phyloP scores from a whole-genome alignment of 2,113 vertebrate species.

The Bufo gargarizans region DNA sequence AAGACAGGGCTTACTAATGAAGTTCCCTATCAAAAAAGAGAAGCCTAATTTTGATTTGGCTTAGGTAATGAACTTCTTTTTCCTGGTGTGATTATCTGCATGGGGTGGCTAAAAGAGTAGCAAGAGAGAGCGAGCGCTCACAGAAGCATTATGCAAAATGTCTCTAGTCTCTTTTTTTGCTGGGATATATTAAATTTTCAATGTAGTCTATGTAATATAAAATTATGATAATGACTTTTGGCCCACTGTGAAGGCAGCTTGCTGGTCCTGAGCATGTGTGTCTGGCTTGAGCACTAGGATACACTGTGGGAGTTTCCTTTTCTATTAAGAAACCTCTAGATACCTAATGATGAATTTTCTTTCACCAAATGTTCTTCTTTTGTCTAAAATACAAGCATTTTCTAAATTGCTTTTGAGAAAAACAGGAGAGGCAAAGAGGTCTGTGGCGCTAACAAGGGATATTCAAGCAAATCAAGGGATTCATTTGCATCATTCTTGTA shows the following conservation, averaged over 20 bases:
- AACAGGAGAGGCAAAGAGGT: slow-evolving; percentile 84
- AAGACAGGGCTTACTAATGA: slow-evolving; percentile 99
- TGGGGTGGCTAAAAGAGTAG: slow-evolving; percentile 90
- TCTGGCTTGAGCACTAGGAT: slow-evolving; percentile 94
- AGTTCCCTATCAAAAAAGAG: slow-evolving; percentile 99
- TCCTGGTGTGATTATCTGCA: slow-evolving; percentile 97
- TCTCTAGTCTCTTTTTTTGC: slow-evolving; percentile 91
- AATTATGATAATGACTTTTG: slow-evolving; percentile 99
- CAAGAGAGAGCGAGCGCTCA: slow-evolving; percentile 79
- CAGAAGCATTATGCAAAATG: slow-evolving; percentile 97
- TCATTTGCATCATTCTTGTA: slow-evolving; percentile 87
- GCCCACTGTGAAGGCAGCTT: slow-evolving; percentile 98
- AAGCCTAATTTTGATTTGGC: slow-evolving; percentile 99
- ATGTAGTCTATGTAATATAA: slow-evolving; percentile 97
- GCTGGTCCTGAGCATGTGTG: slow-evolving; percentile 97
- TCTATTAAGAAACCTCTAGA: slow-evolving; percentile 99
- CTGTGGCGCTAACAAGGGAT: slow-evolving; percentile 83
- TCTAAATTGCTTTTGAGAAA: slow-evolving; percentile 98
- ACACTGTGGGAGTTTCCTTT: slow-evolving; percentile 99
- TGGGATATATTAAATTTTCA: slow-evolving; percentile 99
- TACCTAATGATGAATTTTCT: slow-evolving; percentile 99
- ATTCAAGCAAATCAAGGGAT: slow-evolving; percentile 84
- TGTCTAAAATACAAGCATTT: slow-evolving; percentile 97
- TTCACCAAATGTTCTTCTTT: slow-evolving; percentile 99
- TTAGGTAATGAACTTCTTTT: slow-evolving; percentile 99